Evolutionary conservation across 2,888 invertebrate species (phyloP), one percentile per base, ranked within the genome.

Genomic region (Laspeyria flexula): DNA sequence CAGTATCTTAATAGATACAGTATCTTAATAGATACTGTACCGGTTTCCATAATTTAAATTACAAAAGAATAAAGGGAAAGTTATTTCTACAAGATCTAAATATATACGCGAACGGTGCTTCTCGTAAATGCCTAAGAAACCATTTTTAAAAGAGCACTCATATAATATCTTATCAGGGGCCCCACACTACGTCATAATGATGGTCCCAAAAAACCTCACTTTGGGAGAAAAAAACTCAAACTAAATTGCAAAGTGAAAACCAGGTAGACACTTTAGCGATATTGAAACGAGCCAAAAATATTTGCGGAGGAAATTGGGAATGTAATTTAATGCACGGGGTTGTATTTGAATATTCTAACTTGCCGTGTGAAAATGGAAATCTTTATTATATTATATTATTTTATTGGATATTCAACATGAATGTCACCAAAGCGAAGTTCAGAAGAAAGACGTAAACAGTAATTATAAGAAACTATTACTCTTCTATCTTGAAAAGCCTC

Each of bases 301-400:
- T 50, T 55, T 53, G 38, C 47, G 30, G 29, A 43, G 51, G 39
- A 50, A 62, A 60, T 63, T 67, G 50, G 23, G 29, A 33, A 29
- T 40, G 37, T 60, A 53, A 52, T 54, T 59, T 53, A 43, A 44
- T 33, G 34, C 33, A 21, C 12, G 33, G 10, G 30, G n/a, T 12
- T 23, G 10, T 39, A 15, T 39, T 35, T 27, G 23, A 15, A 27
- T 40, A 40, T 40, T 40, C 1, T 40, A 27, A 7, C 5, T 18
- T 2, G 18, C 18, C 2, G 5, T 18, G 18, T 18, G 18, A 18
- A 18, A 18, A 3, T 2, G n/a, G n/a, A n/a, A n/a, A n/a, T n/a
- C n/a, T n/a, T n/a, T n/a, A n/a, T n/a, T n/a, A n/a, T n/a, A n/a
- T n/a, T n/a, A n/a, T n/a, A n/a, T n/a, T n/a, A n/a, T n/a, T n/a